These are phyloP conservation scores for Meles meles DNA, from an alignment of 2,113 vertebrate species.

Conservation along the genomic window DNA sequence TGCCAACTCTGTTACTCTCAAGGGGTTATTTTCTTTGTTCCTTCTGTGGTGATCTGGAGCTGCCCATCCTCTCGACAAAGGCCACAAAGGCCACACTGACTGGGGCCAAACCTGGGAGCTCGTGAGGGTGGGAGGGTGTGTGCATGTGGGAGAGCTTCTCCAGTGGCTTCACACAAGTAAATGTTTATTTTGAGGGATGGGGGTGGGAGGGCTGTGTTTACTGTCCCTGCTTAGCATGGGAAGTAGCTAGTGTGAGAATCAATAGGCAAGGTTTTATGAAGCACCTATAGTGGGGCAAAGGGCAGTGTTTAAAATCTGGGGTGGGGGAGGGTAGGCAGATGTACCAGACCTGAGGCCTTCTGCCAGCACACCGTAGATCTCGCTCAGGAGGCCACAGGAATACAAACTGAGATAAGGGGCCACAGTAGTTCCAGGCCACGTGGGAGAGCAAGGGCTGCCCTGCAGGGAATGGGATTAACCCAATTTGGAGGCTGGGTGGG, in stretches of 20 bases:
- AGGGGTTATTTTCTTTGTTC: constrained; percentile 33
- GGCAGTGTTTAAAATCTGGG: not conserved
- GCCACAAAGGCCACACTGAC: rapidly evolving
- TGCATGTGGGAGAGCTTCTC: not conserved
- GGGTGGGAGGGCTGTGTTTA: not conserved
- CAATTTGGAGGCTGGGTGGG: not conserved
- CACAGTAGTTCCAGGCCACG: rapidly evolving
- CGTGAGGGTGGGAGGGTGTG: not conserved
- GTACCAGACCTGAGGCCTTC: no score
- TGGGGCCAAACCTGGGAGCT: not conserved
- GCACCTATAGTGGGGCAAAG: not conserved
- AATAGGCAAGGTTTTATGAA: not conserved
- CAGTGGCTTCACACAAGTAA: not conserved
- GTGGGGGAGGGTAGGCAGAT: not conserved
- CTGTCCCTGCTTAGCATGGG: not conserved
- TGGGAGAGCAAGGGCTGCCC: not conserved
- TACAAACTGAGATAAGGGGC: rapidly evolving
- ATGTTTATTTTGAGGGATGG: constrained; percentile 62
- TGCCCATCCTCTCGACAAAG: not conserved
- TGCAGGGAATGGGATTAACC: no score
- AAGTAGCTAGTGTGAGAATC: not conserved
- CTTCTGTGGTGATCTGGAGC: not conserved
- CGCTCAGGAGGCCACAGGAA: not conserved
- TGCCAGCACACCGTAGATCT: rapidly evolving
- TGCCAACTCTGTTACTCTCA: not conserved